Percentiles rank a stretch among this genome's conserved stretches.
Evolutionary conservation across 2,888 invertebrate genomes (phyloP).

Genomic region (Acrocera orbiculus): DNA sequence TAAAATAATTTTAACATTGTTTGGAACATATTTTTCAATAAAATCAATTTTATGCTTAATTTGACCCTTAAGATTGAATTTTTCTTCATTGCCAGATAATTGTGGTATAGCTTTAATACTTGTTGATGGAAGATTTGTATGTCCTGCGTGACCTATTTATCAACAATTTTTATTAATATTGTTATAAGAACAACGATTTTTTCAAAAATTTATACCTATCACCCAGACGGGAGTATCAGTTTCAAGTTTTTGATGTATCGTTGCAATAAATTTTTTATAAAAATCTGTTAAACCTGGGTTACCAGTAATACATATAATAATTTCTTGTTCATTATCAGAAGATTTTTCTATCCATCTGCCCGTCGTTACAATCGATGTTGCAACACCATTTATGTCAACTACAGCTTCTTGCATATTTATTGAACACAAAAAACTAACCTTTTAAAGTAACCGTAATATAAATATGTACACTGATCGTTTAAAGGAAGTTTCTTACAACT

Average conservation of each 20-base stretch:
- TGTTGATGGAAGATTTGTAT: constrained; percentile 46
- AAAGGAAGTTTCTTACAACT: too few species aligned
- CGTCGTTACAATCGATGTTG: constrained; percentile 54
- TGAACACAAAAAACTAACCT: too few species aligned
- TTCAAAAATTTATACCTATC: constrained; percentile 35
- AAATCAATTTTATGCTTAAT: constrained; percentile 35
- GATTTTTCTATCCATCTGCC: constrained; percentile 52
- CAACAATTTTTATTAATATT: not conserved
- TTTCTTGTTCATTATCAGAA: constrained; percentile 35
- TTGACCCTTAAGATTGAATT: constrained; percentile 65
- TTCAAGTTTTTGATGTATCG: constrained; percentile 40
- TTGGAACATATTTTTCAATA: constrained; percentile 53
- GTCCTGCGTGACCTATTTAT: constrained; percentile 51
- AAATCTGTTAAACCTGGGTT: constrained; percentile 77
- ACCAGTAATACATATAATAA: constrained; percentile 63
- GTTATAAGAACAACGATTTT: not conserved
- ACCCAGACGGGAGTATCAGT: constrained; percentile 51
- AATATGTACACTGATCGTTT: too few species aligned
- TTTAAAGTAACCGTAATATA: too few species aligned
- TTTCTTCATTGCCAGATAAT: constrained; percentile 36
- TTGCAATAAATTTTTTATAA: constrained; percentile 55
- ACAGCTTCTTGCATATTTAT: constrained; percentile 27
- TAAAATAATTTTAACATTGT: constrained; percentile 54
- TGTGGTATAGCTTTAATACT: constrained; percentile 33
- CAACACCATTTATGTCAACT: constrained; percentile 42